These are phyloP conservation scores for Aldabrachelys gigantea DNA, from an alignment of 2,113 vertebrate species.

Conservation along the genomic window DNA sequence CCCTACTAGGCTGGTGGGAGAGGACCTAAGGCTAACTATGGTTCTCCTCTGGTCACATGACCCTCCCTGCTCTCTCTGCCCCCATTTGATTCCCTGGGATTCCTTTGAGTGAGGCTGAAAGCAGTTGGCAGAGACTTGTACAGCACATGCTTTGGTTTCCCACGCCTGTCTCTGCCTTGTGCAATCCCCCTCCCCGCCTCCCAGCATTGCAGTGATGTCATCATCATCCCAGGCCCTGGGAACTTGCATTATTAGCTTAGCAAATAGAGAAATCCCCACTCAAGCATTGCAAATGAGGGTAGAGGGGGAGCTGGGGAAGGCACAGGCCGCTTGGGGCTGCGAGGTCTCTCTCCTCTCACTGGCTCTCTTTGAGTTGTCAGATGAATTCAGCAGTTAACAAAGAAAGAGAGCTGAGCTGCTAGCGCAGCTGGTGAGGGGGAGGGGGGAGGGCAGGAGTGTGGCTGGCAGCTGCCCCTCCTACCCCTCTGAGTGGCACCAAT, in stretches of 20 bases:
- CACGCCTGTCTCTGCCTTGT: conserved; percentile 76
- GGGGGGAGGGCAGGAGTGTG: conserved; percentile 28
- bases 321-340: conserved; percentile 46
- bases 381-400: conserved; percentile 76
- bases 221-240: conserved; percentile 78
- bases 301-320: conserved; percentile 85
- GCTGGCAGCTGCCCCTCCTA: background rate
- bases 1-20: background rate
- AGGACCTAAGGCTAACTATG: background rate
- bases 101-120: conserved; percentile 72
- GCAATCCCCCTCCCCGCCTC: conserved; percentile 49
- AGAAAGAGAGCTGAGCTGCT: conserved; percentile 61
- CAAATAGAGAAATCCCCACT: conserved; percentile 96
- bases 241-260: conserved; percentile 77
- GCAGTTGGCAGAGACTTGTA: conserved; percentile 71
- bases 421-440: conserved; percentile 56
- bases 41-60: background rate
- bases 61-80: background rate
- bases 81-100: conserved; percentile 4
- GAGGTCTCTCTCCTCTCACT: conserved; percentile 63
- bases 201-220: conserved; percentile 74
- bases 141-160: conserved; percentile 78
- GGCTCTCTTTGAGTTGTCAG: conserved; percentile 73
- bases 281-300: conserved; percentile 93
- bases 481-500: background rate